A percentile compares a stretch with the other conserved stretches of the same genome.
Evolutionary conservation across 1,140 invertebrate genomes (phyloP).

Genomic region (Drosophila subpulchrella): DNA sequence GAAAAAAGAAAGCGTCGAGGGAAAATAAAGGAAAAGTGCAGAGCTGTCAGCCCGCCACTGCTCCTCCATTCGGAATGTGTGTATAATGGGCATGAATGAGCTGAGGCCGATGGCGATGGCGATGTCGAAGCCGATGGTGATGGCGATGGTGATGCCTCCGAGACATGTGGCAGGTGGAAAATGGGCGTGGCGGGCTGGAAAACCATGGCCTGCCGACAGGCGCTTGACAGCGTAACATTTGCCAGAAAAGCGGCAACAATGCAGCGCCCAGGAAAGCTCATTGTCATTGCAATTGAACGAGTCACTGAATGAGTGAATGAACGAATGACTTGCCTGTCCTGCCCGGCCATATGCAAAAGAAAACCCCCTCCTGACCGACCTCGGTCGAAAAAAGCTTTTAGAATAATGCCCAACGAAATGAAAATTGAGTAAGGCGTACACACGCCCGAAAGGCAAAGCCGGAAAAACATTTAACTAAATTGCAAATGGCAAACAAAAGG

Average conservation of each 20-base stretch:
- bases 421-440: conserved; percentile 36
- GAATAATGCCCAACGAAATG: conserved; percentile 54
- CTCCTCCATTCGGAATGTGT: conserved; percentile 51
- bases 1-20: conserved; percentile 27
- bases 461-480: conserved; percentile 68
- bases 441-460: conserved; percentile 37
- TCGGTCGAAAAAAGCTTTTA: conserved; percentile 58
- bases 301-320: conserved; percentile 42
- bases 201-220: conserved; percentile 54
- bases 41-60: conserved; percentile 46
- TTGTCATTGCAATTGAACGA: conserved; percentile 73
- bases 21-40: conserved; percentile 53
- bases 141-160: conserved; percentile 5
- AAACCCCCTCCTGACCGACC: conserved; percentile 19
- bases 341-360: conserved; percentile 29
- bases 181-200: conserved; percentile 19
- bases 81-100: conserved; percentile 71
- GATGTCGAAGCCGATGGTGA: conserved; percentile 5
- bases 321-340: conserved; percentile 38
- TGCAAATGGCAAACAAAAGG: conserved; percentile 38
- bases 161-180: conserved; percentile 72
- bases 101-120: conserved; percentile 10
- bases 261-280: conserved; percentile 34
- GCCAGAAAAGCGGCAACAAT: conserved; percentile 51
- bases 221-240: conserved; percentile 74